Conservation (phyloP, 2,797 vertebrate genomes). For the Platalea minor region DNA sequence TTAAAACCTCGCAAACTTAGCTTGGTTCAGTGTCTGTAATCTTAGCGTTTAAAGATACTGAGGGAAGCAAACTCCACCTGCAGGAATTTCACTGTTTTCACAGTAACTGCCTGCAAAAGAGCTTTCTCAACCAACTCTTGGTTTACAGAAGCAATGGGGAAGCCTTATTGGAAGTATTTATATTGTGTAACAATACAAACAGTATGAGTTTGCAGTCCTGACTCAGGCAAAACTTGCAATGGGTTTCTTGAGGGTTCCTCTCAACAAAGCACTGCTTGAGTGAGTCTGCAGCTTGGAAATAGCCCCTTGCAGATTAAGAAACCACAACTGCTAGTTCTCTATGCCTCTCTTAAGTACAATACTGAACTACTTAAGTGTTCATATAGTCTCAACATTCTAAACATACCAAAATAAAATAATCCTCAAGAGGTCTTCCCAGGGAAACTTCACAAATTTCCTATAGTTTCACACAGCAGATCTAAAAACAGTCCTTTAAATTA, state of each 20-base stretch:
- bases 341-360: conserved; percentile 5
- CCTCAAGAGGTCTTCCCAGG: background rate
- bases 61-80: background rate
- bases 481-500: background rate
- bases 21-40: background rate
- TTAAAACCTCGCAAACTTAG: background rate
- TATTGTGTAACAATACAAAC: background rate
- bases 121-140: background rate
- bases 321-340: background rate
- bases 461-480: background rate
- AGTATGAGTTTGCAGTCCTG: background rate
- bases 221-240: background rate
- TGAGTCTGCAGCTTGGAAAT: conserved; percentile 2
- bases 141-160: background rate
- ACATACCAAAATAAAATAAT: background rate
- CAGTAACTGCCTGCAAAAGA: background rate
- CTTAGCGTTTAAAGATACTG: background rate
- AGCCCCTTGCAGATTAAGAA: conserved; percentile 27
- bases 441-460: background rate
- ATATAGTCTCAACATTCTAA: background rate
- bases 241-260: conserved; percentile 4
- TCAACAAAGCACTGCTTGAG: background rate
- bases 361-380: background rate
- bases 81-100: background rate
- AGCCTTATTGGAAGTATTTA: background rate